Evolutionary conservation across 2,797 vertebrate genomes (phyloP), one percentile per base, ranked within the genome.

Genomic region (Protonibea diacanthus): DNA sequence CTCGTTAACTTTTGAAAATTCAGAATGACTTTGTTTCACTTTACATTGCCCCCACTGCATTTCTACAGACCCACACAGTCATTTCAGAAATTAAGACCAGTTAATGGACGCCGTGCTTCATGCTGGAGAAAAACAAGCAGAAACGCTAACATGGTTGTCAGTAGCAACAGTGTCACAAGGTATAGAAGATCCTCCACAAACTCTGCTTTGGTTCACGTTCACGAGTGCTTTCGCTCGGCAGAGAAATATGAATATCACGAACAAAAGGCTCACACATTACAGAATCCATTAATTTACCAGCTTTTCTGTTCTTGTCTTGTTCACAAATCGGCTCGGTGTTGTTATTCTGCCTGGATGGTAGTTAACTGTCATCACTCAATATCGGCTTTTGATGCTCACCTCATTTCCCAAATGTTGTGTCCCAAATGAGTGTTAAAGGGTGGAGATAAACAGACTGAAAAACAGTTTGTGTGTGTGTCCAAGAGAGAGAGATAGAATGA

Each of bases 81-180:
- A 59, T 1, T 74, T 56, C 45, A 49, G 33, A 49, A 42, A 78
- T 59, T 17, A 73, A 27, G 23, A 45, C 55, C 56, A 60, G 53
- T 73, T 66, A 73, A 69, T 68, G 57, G 52, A 71, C 23, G 56
- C 40, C 17, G 4, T 73, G 66, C 51, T 55, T 51, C 70, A 60
- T 70, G 29, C 52, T 33, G 20, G n/a, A 57, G 25, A 44, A 40
- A 20, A 47, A 29, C n/a, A 23, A 48, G 55, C 44, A 33, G 55
- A 57, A 55, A 40, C 17, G 29, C 63, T 79, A 73, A 83, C 74
- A 61, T 74, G 77, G 77, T 86, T 84, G 83, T 82, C 76, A 84
- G 33, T 68, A 56, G 76, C 76, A 85, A 83, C 80, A 58, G 55
- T 56, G 55, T 84, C 27, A 64, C 25, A 1, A 64, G 21, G 27